A percentile compares a stretch with the other conserved stretches of the same genome.
Conservation (phyloP, 2,888 invertebrate genomes). For the Drosophila barbarae region DNA sequence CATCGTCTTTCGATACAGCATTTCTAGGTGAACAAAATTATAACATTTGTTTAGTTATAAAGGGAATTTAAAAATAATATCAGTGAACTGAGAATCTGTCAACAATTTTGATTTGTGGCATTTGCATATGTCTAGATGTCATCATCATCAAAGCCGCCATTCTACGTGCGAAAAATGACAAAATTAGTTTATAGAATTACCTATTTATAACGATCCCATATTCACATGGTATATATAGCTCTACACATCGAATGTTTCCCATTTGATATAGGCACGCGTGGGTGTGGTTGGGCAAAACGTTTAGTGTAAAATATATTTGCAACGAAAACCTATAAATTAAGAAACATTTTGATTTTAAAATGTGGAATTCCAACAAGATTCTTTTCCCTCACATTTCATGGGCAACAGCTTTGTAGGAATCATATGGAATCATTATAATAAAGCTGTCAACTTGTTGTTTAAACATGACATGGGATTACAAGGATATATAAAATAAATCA, state of each 20-base stretch:
- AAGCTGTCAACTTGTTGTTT: constrained; percentile 5
- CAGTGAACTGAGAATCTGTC: constrained; percentile 44
- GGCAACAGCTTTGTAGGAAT: constrained; percentile 2
- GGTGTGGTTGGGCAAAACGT: constrained; percentile 35
- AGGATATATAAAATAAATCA: not conserved
- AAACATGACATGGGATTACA: constrained; percentile 30
- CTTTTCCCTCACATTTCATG: constrained; percentile 4
- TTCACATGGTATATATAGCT: not conserved
- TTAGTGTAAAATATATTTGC: constrained; percentile 34
- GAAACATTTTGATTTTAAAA: constrained; percentile 2
- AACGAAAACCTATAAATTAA: constrained; percentile 22
- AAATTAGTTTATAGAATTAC: constrained; percentile 57
- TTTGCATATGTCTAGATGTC: constrained; percentile 61
- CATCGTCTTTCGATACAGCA: not conserved
- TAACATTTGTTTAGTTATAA: constrained; percentile 46
- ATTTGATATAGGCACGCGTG: constrained; percentile 43
- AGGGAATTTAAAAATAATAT: constrained; percentile 13
- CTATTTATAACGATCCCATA: constrained; percentile 53
- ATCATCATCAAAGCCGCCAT: constrained; percentile 40
- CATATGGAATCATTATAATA: not conserved
- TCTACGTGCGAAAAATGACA: constrained; percentile 63
- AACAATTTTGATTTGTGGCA: constrained; percentile 62
- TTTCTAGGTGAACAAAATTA: constrained; percentile 35
- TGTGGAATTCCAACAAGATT: constrained; percentile 10
- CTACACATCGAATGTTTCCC: constrained; percentile 47